Evolutionary conservation across 1,140 invertebrate species (phyloP).

Genomic region (Drosophila willistoni): DNA sequence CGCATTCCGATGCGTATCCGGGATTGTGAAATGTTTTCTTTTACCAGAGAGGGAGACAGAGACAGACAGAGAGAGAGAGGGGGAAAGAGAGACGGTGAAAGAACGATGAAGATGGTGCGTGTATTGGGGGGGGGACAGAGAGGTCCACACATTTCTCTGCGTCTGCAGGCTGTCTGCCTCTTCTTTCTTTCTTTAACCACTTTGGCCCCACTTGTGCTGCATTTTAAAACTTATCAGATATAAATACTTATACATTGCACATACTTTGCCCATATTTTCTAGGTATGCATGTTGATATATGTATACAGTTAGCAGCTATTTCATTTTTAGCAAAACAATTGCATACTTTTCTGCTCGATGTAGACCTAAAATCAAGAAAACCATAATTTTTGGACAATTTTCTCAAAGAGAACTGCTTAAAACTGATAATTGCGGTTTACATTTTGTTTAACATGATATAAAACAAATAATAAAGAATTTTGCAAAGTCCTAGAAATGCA

Average conservation of each 20-base stretch:
- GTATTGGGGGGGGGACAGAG: neutral
- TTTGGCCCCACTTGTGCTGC: slow-evolving; percentile 1
- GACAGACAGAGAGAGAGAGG: slow-evolving; percentile 37
- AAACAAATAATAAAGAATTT: no score
- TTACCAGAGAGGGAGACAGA: slow-evolving; percentile 40
- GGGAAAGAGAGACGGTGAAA: slow-evolving; percentile 24
- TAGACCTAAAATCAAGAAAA: no score
- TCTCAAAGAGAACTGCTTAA: no score
- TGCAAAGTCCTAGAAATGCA: no score
- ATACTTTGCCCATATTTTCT: neutral
- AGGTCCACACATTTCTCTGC: slow-evolving; percentile 61
- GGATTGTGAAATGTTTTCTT: slow-evolving; percentile 81
- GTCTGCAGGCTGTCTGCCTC: slow-evolving; percentile 69
- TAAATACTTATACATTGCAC: neutral
- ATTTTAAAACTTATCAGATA: neutral
- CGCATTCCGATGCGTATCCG: slow-evolving; percentile 79
- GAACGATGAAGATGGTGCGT: neutral
- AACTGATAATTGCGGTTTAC: no score
- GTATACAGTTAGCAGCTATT: neutral
- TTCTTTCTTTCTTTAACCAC: slow-evolving; percentile 7
- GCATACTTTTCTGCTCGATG: neutral
- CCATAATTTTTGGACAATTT: no score
- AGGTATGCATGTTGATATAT: neutral
- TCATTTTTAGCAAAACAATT: neutral
- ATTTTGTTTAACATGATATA: no score